Conservation (phyloP, 1,140 invertebrate species). For the Drosophila nebulosa region DNA sequence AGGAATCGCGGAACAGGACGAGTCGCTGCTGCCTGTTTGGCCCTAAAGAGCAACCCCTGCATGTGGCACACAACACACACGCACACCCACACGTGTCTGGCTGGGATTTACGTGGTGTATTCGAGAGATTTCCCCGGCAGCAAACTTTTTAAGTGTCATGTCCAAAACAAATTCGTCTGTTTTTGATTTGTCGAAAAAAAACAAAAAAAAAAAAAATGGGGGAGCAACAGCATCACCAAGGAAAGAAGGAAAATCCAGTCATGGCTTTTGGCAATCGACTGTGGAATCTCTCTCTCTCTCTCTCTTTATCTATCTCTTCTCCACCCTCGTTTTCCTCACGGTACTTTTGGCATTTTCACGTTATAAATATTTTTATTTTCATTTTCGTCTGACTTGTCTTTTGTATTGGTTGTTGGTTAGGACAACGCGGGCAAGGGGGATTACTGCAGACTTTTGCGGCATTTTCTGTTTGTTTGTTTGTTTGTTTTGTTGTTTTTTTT, state of each 20-base stretch:
- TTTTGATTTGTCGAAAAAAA: constrained; percentile 72
- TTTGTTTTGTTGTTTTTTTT: constrained; percentile 14
- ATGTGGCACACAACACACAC: background rate
- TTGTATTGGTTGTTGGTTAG: constrained; percentile 18
- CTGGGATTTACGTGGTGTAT: constrained; percentile 10
- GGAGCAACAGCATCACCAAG: constrained; percentile 20
- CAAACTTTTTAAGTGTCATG: constrained; percentile 76
- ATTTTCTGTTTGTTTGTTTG: constrained; percentile 29
- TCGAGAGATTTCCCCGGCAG: constrained; percentile 28
- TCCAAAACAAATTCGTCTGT: constrained; percentile 80
- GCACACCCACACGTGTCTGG: constrained; percentile 57
- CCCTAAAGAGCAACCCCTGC: constrained; percentile 22
- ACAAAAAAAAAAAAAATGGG: constrained; percentile 26
- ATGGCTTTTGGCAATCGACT: constrained; percentile 54
- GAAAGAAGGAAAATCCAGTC: constrained; percentile 41
- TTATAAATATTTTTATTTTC: constrained; percentile 78
- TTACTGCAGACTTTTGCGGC: constrained; percentile 38
- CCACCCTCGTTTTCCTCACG: background rate
- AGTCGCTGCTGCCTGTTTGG: constrained; percentile 5
- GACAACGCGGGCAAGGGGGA: constrained; percentile 5
- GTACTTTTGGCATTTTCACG: constrained; percentile 66
- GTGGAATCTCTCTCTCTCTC: constrained; percentile 34
- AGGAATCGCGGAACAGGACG: constrained; percentile 28
- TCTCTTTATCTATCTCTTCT: background rate
- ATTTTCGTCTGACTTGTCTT: constrained; percentile 58